Evolutionary conservation across 2,113 vertebrate species (phyloP).

Genomic region (Mola mola): DNA sequence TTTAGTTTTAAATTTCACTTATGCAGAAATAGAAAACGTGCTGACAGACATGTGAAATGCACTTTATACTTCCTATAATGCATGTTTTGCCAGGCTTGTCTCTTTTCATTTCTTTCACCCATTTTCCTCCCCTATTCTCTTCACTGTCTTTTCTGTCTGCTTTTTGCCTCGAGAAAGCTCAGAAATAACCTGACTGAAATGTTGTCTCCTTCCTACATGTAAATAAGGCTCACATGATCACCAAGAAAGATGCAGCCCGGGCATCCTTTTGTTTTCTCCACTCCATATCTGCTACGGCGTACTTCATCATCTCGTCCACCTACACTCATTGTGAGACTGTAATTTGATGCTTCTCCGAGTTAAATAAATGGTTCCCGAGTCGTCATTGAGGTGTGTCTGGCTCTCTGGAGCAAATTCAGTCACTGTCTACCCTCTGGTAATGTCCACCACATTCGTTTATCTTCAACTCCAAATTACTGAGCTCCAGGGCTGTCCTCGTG

Average conservation of each 20-base stretch:
- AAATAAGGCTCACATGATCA: constrained; percentile 30
- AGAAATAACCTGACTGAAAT: constrained; percentile 28
- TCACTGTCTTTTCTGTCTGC: neutral
- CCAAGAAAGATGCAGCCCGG: constrained; percentile 17
- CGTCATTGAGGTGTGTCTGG: constrained; percentile 74
- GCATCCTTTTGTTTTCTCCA: constrained; percentile 44
- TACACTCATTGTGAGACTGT: constrained; percentile 2
- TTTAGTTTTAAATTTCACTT: no score
- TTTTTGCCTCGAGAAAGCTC: constrained; percentile 9
- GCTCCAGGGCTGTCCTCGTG: constrained; percentile 42
- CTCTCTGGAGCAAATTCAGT: constrained; percentile 69
- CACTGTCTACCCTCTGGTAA: constrained; percentile 67
- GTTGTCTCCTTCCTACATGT: constrained; percentile 22
- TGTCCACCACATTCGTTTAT: constrained; percentile 67
- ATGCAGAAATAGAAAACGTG: neutral
- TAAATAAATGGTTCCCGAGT: constrained; percentile 53
- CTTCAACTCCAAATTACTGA: constrained; percentile 64
- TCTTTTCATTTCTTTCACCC: neutral
- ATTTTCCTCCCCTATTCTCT: neutral
- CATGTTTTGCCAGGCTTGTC: no score
- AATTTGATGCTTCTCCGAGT: constrained; percentile 28
- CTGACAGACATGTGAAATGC: no score
- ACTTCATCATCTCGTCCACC: constrained; percentile 44
- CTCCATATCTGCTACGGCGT: constrained; percentile 21
- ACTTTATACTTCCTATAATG: no score